These are phyloP conservation scores for Nipponacmea schrenckii DNA, from an alignment of 2,888 invertebrate genomes.

Conservation along the genomic window DNA sequence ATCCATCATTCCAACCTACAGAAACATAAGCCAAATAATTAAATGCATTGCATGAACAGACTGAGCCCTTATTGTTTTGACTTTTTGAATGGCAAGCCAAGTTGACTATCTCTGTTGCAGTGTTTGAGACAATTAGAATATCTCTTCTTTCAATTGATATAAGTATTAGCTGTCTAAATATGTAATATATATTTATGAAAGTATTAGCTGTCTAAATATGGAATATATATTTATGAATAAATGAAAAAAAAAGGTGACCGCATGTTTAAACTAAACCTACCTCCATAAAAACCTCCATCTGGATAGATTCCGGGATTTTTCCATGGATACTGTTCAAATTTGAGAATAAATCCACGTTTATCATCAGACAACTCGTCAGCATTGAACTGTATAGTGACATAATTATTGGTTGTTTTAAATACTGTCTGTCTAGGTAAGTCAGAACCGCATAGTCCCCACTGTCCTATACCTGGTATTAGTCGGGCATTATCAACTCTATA, in stretches of 20 bases:
- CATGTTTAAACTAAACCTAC: too few species aligned
- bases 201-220: too few species aligned
- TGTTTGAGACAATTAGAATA: too few species aligned
- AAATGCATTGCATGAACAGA: background rate
- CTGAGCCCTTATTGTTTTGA: too few species aligned
- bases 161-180: too few species aligned
- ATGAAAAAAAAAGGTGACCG: too few species aligned
- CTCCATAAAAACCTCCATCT: conserved; percentile 41
- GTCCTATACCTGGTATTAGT: conserved; percentile 39
- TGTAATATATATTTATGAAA: too few species aligned
- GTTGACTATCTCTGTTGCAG: too few species aligned
- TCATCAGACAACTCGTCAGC: conserved; percentile 37
- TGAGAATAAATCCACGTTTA: conserved; percentile 39
- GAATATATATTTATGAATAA: too few species aligned
- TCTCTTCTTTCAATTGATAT: too few species aligned
- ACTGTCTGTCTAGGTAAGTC: conserved; percentile 31
- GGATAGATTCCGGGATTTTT: conserved; percentile 40
- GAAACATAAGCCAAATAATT: background rate
- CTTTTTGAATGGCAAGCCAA: too few species aligned
- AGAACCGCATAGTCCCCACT: conserved; percentile 42
- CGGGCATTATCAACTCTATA: conserved; percentile 47
- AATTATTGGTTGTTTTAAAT: conserved; percentile 42
- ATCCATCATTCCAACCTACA: conserved; percentile 49
- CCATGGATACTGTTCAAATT: conserved; percentile 37
- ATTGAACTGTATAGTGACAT: conserved; percentile 44